These are phyloP conservation scores for Phalloptychus januarius DNA, from an alignment of 2,797 vertebrate species.

Conservation along the genomic window DNA sequence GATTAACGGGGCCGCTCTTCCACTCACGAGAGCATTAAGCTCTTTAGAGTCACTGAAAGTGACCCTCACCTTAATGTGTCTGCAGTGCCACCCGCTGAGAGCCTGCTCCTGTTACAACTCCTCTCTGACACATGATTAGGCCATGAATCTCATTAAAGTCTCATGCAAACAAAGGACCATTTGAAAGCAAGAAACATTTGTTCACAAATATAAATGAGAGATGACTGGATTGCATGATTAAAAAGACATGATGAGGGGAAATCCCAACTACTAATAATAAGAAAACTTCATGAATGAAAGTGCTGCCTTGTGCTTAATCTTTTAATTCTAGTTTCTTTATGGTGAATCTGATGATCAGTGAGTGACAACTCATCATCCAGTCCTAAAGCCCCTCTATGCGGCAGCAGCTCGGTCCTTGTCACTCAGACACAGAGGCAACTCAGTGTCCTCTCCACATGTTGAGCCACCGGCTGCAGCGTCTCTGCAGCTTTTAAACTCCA, in stretches of 20 bases:
- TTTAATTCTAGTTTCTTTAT: neutral
- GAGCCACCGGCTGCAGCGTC: constrained; percentile 22
- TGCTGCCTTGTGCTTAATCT: neutral
- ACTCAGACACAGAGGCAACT: constrained; percentile 14
- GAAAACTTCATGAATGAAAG: neutral
- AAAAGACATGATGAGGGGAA: neutral
- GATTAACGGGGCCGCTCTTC: constrained; percentile 51
- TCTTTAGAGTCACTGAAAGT: constrained; percentile 42
- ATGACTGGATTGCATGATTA: neutral
- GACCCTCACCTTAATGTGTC: constrained; percentile 30
- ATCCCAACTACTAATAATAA: neutral
- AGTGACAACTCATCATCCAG: neutral
- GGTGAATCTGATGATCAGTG: neutral
- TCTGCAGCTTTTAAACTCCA: constrained; percentile 49
- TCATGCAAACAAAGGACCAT: neutral
- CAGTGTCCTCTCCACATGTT: constrained; percentile 62
- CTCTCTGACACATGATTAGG: constrained; percentile 2
- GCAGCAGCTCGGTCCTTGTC: neutral
- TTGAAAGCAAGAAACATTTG: neutral
- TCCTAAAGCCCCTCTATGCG: neutral
- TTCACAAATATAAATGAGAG: neutral
- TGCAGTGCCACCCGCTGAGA: constrained; percentile 18
- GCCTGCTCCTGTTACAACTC: constrained; percentile 12
- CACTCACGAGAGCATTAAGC: constrained; percentile 34
- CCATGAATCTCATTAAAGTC: neutral